Evolutionary conservation across 2,797 vertebrate species (phyloP).

Genomic region (Manis javanica): DNA sequence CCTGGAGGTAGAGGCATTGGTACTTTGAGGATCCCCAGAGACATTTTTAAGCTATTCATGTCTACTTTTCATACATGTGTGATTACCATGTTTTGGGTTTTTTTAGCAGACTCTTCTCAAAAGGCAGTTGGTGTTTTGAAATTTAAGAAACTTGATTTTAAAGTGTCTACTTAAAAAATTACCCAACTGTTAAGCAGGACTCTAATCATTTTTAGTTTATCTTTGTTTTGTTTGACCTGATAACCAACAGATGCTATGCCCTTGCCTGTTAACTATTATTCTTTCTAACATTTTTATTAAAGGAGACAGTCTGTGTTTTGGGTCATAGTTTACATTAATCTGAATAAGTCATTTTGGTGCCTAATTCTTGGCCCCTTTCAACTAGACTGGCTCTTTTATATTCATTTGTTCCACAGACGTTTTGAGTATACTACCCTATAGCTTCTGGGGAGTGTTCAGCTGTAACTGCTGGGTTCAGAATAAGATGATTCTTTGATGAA

Average conservation of each 20-base stretch:
- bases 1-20: background rate
- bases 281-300: slow-evolving; percentile 31
- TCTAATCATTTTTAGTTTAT: background rate
- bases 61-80: background rate
- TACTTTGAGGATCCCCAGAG: background rate
- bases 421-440: background rate
- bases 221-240: background rate
- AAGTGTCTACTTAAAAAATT: background rate
- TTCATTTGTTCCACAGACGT: background rate
- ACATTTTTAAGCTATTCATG: background rate
- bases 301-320: background rate
- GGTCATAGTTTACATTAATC: slow-evolving; percentile 17
- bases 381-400: background rate
- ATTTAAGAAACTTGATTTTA: background rate
- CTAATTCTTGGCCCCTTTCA: background rate
- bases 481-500: slow-evolving; percentile 18
- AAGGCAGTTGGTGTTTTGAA: background rate
- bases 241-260: background rate
- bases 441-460: background rate
- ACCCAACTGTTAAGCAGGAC: background rate
- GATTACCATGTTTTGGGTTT: background rate
- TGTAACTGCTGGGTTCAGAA: background rate
- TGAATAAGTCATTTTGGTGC: background rate
- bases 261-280: background rate
- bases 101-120: background rate